Base-by-base conservation (phyloP, 2,888 invertebrate species). In the Vannuccia rotundouncinata region DNA sequence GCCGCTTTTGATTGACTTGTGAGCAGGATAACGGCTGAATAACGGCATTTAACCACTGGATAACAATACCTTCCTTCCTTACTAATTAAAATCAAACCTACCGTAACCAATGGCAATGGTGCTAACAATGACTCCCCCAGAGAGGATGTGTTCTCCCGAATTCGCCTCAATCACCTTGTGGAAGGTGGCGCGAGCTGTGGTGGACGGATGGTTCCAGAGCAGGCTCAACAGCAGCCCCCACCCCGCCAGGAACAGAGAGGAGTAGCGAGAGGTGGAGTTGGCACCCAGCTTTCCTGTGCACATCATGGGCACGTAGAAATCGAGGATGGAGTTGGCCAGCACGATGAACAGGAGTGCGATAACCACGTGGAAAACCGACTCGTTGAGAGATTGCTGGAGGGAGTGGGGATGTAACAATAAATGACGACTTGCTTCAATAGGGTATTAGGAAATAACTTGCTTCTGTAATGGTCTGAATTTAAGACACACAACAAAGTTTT, bases 161-260 rank as follows among this genome's bases (percentile, higher is more conserved):
- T 77, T 45, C 5, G 25, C 29, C 1, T 25, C 59, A 2, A 45
- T 13, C 1, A 77, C 77, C 27, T 77, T 77, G 59, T 77, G 77
- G 30, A 77, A 2, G 27, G 31, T 25, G 1, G 77, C 45, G 17
- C 45, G 30, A 45, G 30, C 31, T 1, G 77, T 77, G 2, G 77
- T 77, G 59, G 27, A 31, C 2, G 77, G 77, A 77, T 77, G 77
- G 27, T 77, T 77, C 77, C 77, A 77, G 27, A 77, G 45, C 27
- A 77, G 17, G 27, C 31, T 31, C 17, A 77, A 22, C 31, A 77
- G n/a, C 17, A 77, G 13, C 45, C 77, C 77, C 1, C 1, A 27
- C 2, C 10, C 1, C 22, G 31, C n/a, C 31, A 77, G 30, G 29
- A 77, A 27, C 59, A 77, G 5, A 13, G 29, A 30, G n/a, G 30